phyloP scores from a whole-genome alignment of 2,888 invertebrate species.

The Julus scanicus region DNA sequence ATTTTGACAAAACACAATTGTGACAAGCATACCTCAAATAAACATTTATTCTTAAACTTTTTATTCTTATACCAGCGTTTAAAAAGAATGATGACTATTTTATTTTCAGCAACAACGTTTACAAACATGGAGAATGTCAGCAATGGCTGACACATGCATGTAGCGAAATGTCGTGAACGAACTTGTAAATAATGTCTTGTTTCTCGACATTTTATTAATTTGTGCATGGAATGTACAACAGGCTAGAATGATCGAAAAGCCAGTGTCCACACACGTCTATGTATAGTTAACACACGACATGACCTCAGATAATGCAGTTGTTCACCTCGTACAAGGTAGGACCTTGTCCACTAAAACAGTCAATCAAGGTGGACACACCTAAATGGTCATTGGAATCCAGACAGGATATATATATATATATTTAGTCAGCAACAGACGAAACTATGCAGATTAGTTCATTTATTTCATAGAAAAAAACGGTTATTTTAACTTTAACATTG shows the following conservation, averaged over 20 bases:
- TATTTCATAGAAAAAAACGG: not conserved
- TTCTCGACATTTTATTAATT: not conserved
- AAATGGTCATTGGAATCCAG: not conserved
- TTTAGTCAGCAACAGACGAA: not conserved
- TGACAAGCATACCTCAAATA: no score
- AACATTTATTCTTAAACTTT: no score
- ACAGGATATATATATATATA: conserved; percentile 29
- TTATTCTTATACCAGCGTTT: no score
- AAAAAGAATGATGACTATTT: no score
- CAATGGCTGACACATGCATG: not conserved
- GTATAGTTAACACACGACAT: not conserved
- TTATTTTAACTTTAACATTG: not conserved
- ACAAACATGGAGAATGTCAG: not conserved
- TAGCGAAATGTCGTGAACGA: not conserved
- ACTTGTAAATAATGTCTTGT: not conserved
- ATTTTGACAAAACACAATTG: no score
- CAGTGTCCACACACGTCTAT: not conserved
- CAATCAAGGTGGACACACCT: conserved; percentile 23
- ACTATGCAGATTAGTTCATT: not conserved
- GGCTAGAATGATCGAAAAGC: not conserved
- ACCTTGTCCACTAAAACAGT: conserved; percentile 37
- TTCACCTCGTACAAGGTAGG: conserved; percentile 22
- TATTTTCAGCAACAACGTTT: no score
- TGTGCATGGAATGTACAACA: not conserved
- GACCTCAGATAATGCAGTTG: conserved; percentile 10